Percentiles rank a stretch among this genome's conserved stretches.
Evolutionary conservation across 2,113 vertebrate genomes (phyloP).

Genomic region (Elanoides forficatus): DNA sequence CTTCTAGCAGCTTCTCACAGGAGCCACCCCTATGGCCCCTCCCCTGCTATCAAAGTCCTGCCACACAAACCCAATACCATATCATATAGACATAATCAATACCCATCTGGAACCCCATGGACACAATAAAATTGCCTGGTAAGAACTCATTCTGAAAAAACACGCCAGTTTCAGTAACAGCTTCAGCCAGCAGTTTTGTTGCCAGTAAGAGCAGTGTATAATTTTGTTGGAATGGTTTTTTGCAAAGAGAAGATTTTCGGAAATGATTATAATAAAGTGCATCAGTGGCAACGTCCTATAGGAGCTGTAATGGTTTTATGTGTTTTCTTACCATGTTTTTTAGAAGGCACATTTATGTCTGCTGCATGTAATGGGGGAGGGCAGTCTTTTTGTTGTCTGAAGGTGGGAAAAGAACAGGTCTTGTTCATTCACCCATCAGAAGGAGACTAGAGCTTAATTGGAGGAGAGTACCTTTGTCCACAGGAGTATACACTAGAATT

Average conservation of each 20-base stretch:
- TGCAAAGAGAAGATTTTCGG: slow-evolving; percentile 16
- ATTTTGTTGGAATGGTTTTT: slow-evolving; percentile 47
- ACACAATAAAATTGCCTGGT: slow-evolving; percentile 51
- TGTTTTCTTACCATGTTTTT: slow-evolving; percentile 5
- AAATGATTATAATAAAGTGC: slow-evolving; percentile 10
- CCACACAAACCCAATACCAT: neutral
- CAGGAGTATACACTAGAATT: neutral
- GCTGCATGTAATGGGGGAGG: neutral
- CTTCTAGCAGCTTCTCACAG: neutral
- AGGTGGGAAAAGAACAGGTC: neutral
- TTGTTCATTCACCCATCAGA: neutral
- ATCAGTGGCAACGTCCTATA: neutral
- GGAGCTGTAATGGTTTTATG: neutral
- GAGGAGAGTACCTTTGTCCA: neutral
- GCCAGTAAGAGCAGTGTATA: slow-evolving; percentile 47
- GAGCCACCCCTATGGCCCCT: neutral
- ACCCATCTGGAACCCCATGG: slow-evolving; percentile 33
- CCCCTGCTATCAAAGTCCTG: neutral
- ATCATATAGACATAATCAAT: slow-evolving; percentile 43
- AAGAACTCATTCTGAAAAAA: slow-evolving; percentile 35
- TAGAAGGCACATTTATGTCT: slow-evolving; percentile 15
- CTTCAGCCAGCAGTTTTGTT: slow-evolving; percentile 44
- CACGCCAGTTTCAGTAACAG: slow-evolving; percentile 40
- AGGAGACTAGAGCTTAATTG: neutral
- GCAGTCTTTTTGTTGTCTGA: neutral